phyloP scores from a whole-genome alignment of 2,888 invertebrate species.

The Drosophila antonietae region DNA sequence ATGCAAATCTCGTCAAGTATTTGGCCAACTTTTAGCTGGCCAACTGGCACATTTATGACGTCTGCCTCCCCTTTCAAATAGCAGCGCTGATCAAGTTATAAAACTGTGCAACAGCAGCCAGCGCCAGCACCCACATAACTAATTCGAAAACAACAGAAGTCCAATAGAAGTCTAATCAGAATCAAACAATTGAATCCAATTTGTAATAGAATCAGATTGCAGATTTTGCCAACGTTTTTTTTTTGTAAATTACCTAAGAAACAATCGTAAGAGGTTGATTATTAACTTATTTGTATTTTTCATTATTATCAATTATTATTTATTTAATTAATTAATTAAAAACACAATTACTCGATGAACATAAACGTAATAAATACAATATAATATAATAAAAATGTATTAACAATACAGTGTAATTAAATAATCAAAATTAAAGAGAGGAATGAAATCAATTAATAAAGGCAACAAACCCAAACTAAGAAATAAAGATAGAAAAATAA shows the following conservation, averaged over 20 bases:
- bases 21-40: slow-evolving; percentile 26
- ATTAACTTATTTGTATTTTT: no score
- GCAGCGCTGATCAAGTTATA: slow-evolving; percentile 55
- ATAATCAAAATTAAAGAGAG: no score
- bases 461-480: no score
- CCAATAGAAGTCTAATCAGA: neutral
- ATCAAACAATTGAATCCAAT: neutral
- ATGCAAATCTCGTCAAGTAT: slow-evolving; percentile 58
- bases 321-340: no score
- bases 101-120: slow-evolving; percentile 12
- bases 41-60: slow-evolving; percentile 64
- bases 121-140: neutral
- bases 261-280: no score
- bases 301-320: no score
- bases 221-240: neutral
- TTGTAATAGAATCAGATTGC: neutral
- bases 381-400: no score
- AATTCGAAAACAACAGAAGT: neutral
- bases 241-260: neutral
- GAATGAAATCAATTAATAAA: no score
- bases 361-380: no score
- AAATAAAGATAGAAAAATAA: no score
- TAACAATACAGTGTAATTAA: no score
- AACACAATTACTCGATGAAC: no score
- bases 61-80: slow-evolving; percentile 9